Base-by-base conservation (phyloP, 2,888 invertebrate species). In the Pseudoips prasinana region DNA sequence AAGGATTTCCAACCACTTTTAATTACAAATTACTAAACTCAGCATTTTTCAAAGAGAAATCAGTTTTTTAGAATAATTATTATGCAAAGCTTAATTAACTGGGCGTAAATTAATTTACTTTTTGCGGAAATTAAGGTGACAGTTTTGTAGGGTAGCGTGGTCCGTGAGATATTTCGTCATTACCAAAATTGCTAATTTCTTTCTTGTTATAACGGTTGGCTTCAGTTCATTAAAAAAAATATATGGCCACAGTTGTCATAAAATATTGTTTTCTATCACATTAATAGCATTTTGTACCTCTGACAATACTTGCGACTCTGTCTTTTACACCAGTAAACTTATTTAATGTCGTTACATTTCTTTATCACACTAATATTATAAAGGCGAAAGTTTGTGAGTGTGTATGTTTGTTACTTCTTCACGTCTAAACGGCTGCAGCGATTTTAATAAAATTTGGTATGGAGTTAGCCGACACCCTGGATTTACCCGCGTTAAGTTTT, bases 61-160 rank as follows among this genome's bases (percentile, higher is more conserved):
- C 72, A 73, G 65, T 59, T 55, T 59, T 68, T 73, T 64, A 40
- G 62, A 56, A 63, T 63, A 70, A 73, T 77, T 71, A 77, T 70
- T 81, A 84, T 84, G 82, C 76, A 83, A 85, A 84, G 74, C 75
- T 70, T 76, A 76, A 79, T 77, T 78, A 75, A 77, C 72, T 71
- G 70, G 56, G 64, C 59, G 65, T 58, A 67, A 71, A 74, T 68
- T 71, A 64, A 64, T 73, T 71, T 62, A 67, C 61, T 58, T 59
- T 58, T 64, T 52, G 52, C 60, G 63, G 56, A 68, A 72, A 73
- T 71, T 72, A 59, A 58, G 62, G 56, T 58, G 72, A 61, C 72
- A 62, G 54, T 61, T 64, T 51, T 25, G 31, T 48, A 35, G 37
- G 20, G 14, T 2, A 14, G 5, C 36, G 39, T 46, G 48, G 48